Evolutionary conservation across 2,797 vertebrate genomes (phyloP).

Genomic region (Pseudomugil gertrudae): DNA sequence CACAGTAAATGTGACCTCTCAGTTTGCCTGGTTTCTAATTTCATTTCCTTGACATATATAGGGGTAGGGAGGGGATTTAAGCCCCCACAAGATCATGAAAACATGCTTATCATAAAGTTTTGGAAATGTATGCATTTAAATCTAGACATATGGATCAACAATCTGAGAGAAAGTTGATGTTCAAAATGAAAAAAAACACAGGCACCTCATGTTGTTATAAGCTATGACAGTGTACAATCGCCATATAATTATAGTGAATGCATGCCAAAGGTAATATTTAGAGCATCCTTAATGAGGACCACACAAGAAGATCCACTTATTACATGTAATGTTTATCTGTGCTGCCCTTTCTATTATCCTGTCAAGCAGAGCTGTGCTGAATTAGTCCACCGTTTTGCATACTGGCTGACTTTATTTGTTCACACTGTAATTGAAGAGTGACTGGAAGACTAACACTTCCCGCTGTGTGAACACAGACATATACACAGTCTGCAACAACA

Average conservation of each 20-base stretch:
- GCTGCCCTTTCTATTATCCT: constrained; percentile 18
- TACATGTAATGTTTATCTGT: constrained; percentile 16
- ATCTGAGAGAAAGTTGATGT: neutral
- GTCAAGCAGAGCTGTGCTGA: constrained; percentile 46
- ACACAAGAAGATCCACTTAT: constrained; percentile 14
- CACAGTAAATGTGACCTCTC: neutral
- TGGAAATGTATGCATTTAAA: neutral
- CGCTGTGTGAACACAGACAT: constrained; percentile 44
- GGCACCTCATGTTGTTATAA: neutral
- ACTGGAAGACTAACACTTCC: constrained; percentile 36
- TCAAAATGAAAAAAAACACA: neutral
- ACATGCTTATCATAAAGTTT: neutral
- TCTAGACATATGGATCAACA: too few species aligned
- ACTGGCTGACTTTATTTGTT: constrained; percentile 46
- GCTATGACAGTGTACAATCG: neutral
- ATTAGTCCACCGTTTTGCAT: constrained; percentile 55
- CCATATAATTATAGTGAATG: neutral
- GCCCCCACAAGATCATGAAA: neutral
- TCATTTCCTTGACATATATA: neutral
- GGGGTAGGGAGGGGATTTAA: too few species aligned
- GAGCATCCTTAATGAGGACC: constrained; percentile 15
- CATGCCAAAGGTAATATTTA: constrained; percentile 26
- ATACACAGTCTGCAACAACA: constrained; percentile 36
- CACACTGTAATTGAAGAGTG: constrained; percentile 37
- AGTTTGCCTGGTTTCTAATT: neutral